phyloP scores from a whole-genome alignment of 2,888 invertebrate species.

The Drosophila barbarae region DNA sequence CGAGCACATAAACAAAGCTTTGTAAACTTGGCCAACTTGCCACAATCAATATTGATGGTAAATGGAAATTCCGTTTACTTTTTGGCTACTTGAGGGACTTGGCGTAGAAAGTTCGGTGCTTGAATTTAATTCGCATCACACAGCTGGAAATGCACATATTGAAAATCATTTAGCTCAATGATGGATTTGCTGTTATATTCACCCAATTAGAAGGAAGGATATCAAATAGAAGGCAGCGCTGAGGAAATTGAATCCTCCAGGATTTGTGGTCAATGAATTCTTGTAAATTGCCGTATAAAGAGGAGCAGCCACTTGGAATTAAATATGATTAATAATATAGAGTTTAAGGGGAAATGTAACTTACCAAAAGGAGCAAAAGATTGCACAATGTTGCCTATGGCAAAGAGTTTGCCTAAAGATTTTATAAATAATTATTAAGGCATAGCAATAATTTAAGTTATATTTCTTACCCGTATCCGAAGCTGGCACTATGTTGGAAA shows the following conservation, averaged over 20 bases:
- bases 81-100: slow-evolving; percentile 61
- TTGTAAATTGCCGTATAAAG: slow-evolving; percentile 85
- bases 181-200: slow-evolving; percentile 31
- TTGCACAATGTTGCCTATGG: slow-evolving; percentile 84
- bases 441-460: background rate
- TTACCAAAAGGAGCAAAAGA: slow-evolving; percentile 82
- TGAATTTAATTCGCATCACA: slow-evolving; percentile 66
- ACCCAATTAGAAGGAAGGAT: slow-evolving; percentile 72
- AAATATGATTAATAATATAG: background rate
- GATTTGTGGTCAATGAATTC: slow-evolving; percentile 81
- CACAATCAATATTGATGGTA: slow-evolving; percentile 40
- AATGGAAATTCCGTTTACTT: slow-evolving; percentile 14
- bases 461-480: slow-evolving; percentile 77
- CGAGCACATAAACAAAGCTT: slow-evolving; percentile 28
- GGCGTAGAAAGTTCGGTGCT: slow-evolving; percentile 65
- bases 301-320: slow-evolving; percentile 80
- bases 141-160: slow-evolving; percentile 53
- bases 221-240: slow-evolving; percentile 80
- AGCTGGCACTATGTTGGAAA: slow-evolving; percentile 76
- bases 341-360: background rate
- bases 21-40: slow-evolving; percentile 29
- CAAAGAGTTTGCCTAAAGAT: slow-evolving; percentile 84
- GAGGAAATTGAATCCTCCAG: slow-evolving; percentile 83
- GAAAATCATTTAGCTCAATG: slow-evolving; percentile 5
- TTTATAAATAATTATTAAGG: background rate